A percentile compares a stretch with the other conserved stretches of the same genome.
phyloP scores from a whole-genome alignment of 1,140 invertebrate genomes.

The Propsilocerus akamusi region DNA sequence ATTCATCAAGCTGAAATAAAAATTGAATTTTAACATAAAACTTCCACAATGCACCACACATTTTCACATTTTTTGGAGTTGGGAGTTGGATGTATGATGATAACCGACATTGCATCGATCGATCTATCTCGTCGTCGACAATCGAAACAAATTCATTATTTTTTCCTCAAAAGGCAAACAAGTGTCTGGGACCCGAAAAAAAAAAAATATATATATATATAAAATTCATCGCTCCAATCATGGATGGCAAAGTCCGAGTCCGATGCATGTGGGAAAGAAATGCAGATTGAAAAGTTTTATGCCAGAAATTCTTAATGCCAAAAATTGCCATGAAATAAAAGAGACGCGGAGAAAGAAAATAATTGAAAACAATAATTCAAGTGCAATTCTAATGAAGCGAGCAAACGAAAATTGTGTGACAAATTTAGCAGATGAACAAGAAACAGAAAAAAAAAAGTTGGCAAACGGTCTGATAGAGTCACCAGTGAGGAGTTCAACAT shows the following conservation, averaged over 20 bases:
- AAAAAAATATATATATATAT: no score
- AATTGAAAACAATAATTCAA: background rate
- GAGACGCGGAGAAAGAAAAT: background rate
- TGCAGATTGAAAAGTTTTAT: no score
- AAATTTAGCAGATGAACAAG: no score
- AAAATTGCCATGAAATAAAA: background rate
- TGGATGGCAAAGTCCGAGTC: no score
- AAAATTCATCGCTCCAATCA: no score
- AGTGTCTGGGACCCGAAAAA: conserved; percentile 1
- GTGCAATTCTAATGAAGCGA: no score
- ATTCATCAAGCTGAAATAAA: no score
- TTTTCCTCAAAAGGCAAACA: conserved; percentile 1
- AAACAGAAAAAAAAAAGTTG: background rate
- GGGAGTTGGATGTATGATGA: background rate
- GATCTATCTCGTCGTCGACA: conserved; percentile 1
- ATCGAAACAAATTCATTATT: conserved; percentile 4
- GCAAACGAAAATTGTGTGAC: no score
- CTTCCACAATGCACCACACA: no score
- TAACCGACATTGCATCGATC: background rate
- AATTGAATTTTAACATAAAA: no score
- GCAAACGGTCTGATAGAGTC: background rate
- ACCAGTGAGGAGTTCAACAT: background rate
- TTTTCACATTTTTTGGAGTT: background rate
- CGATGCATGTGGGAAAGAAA: no score
- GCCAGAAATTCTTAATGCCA: no score